Base-by-base conservation (phyloP, 2,797 vertebrate species). In the Oreochromis mossambicus region DNA sequence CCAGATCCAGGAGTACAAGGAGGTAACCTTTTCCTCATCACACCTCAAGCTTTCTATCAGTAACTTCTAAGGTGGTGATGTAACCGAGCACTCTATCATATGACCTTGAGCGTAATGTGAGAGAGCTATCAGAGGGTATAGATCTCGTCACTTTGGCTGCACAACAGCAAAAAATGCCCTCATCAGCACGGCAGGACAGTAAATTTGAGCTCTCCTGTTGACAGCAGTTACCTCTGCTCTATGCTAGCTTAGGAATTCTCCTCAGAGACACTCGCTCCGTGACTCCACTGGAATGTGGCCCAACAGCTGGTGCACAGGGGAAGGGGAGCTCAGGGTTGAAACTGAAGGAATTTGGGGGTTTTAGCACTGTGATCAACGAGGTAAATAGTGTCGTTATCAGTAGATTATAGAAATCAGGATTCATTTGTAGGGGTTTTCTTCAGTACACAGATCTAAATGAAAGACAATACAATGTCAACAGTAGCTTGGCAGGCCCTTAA, bases 1-100 rank as follows among this genome's bases (percentile, higher is more conserved):
- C 94, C 98, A 98, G 96, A 98, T 98, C 91, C 98, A 98, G 96
- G 98, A 98, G 95, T 98, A 98, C 96, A 98, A 98, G 92, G 98
- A 98, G 97, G 98, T 98, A 92, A 95, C 82, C 5, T 56, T 85
- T 52, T 84, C 80, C 81, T 41, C 13, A 58, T 36, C 55, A 19
- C 48, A 86, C 55, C 46, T 75, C 24, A 13, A 41, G 2, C 38
- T 41, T 26, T 63, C 41, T 15, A n/a, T 56, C 4, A 1, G 38
- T 52, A 3, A 13, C 7, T 38, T 70, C 2, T 21, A 2, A 48
- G 38, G 50, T 52, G 6, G 12, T 3, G n/a, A 50, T 51, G 7
- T 58, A 58, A 79, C 55, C 17, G 24, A 77, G 73, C 51, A 52
- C 51, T 50, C 46, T 17, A 41, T 79, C 41, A 19, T 84, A 24